phyloP scores from a whole-genome alignment of 1,140 invertebrate genomes.

The Drosophila sulfurigaster region DNA sequence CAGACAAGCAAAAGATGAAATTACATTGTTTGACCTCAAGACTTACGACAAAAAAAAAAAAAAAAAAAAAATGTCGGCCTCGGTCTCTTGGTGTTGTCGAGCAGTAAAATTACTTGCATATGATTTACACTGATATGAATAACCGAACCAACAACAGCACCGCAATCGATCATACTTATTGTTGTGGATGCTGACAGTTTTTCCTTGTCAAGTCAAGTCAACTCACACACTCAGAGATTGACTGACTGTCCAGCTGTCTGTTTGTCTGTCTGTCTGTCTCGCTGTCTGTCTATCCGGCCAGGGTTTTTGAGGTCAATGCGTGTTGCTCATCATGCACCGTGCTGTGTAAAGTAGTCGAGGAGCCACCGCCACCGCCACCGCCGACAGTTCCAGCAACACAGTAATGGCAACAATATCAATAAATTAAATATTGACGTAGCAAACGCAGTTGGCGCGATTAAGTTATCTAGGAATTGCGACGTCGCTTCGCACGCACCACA shows the following conservation, averaged over 20 bases:
- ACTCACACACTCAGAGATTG: constrained; percentile 1
- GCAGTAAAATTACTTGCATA: constrained; percentile 9
- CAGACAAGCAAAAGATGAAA: not conserved
- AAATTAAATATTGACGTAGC: constrained; percentile 75
- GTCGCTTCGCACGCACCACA: constrained; percentile 22
- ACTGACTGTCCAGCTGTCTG: not conserved
- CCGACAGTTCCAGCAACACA: constrained; percentile 4
- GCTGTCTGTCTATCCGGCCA: constrained; percentile 2
- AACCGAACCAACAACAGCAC: constrained; percentile 12
- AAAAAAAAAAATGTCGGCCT: too few species aligned
- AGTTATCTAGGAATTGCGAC: constrained; percentile 37
- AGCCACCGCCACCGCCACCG: not conserved
- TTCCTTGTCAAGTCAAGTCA: constrained; percentile 20
- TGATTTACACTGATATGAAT: constrained; percentile 37
- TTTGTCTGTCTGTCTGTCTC: not conserved
- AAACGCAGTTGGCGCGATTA: constrained; percentile 42
- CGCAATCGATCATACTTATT: constrained; percentile 51
- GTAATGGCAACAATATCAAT: constrained; percentile 49
- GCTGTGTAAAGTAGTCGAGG: not conserved
- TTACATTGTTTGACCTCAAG: constrained; percentile 4
- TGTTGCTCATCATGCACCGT: constrained; percentile 21
- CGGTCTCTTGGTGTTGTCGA: not conserved
- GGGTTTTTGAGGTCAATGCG: constrained; percentile 44
- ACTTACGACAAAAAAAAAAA: not conserved
- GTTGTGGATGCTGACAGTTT: constrained; percentile 45